A percentile compares a stretch with the other conserved stretches of the same genome.
Evolutionary conservation across 2,797 vertebrate genomes (phyloP).

Genomic region (Pseudochirops cupreus): DNA sequence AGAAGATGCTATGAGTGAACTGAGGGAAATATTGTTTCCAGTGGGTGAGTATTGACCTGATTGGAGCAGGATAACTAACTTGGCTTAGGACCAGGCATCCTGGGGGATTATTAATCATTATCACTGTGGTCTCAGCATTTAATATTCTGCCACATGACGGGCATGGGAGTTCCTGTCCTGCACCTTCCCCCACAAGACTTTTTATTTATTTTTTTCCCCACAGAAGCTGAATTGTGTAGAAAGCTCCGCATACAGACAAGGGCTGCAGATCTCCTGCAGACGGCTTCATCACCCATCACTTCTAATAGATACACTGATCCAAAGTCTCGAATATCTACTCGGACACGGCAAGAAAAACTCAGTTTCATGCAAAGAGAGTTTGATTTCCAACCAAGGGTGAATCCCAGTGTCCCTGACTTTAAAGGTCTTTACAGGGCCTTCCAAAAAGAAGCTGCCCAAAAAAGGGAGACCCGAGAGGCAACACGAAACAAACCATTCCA

Average conservation of each 20-base stretch:
- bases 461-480: conserved; percentile 84
- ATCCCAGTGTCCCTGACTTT: conserved; percentile 91
- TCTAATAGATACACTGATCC: conserved; percentile 67
- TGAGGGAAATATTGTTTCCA: not conserved
- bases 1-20: not conserved
- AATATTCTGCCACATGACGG: not conserved
- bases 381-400: conserved; percentile 92
- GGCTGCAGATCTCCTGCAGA: conserved; percentile 87
- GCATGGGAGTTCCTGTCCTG: not conserved
- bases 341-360: conserved; percentile 88
- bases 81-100: not conserved
- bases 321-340: conserved; percentile 84
- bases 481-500: conserved; percentile 93
- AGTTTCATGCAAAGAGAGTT: conserved; percentile 91
- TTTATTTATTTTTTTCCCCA: conserved; percentile 76
- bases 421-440: conserved; percentile 90
- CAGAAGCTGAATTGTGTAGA: conserved; percentile 89
- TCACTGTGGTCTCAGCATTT: not conserved
- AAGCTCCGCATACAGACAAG: conserved; percentile 87
- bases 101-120: not conserved
- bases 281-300: conserved; percentile 81
- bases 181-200: conserved; percentile 5
- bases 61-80: not conserved
- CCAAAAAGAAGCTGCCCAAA: conserved; percentile 87
- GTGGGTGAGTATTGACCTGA: not conserved